Evolutionary conservation across 1,140 invertebrate genomes (phyloP), one percentile per base, ranked within the genome.

Genomic region (Trissolcus basalis): DNA sequence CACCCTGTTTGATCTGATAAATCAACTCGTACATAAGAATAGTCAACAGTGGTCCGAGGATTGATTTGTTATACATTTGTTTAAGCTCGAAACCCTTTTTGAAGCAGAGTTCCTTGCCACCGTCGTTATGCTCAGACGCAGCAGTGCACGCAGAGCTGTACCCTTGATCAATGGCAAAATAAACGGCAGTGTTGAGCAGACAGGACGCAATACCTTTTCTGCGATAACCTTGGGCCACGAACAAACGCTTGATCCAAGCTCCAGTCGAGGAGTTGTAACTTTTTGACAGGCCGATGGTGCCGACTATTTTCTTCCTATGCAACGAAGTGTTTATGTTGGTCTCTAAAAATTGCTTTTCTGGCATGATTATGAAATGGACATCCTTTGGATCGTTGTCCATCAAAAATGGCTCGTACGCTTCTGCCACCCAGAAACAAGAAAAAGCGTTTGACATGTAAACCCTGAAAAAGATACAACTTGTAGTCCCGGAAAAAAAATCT

Each of bases 21-120:
- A 81, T 82, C 14, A 89, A 60, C 69, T 89, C 86, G 60, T 88
- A 90, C 83, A 89, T 89, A 27, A 87, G 81, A 70, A 90, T 79
- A 6, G 85, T 84, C 15, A 90, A 58, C 5, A 89, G 27, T 4
- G 82, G 80, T 5, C 88, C 87, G 7, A 90, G n/a, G 13, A 90
- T 78, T 8, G 81, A 82, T 58, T 88, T 89, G 48, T 90, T 86
- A 64, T 90, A 91, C 82, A 90, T 88, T 76, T 89, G 87, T 60
- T 88, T 85, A 0, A 90, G 78, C 68, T 90, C 88, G 70, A 91
- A 91, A 11, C 89, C 90, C 58, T 87, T 89, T 35, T 89, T 90
- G n/a, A 89, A 73, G 61, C 89, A 90, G 10, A 91, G 70, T 69
- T 87, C 87, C 63, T 86, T 80, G 19, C 88, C 90, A 59, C 80